These are phyloP conservation scores for Falco punctatus DNA, from an alignment of 2,113 vertebrate species.

Conservation along the genomic window DNA sequence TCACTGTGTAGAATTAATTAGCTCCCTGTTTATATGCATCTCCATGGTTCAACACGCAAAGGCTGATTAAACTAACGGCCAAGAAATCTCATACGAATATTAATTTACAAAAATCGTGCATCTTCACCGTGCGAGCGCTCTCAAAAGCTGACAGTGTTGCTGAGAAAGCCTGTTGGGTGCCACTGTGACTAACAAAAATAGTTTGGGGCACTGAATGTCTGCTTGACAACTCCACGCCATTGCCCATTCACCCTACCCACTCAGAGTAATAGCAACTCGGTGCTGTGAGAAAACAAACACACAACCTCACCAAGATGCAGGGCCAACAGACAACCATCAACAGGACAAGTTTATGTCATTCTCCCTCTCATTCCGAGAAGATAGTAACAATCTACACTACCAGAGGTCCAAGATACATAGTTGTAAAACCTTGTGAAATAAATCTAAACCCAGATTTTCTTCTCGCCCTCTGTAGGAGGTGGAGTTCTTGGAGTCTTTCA, in stretches of 20 bases:
- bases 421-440: not conserved
- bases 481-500: conserved; percentile 6
- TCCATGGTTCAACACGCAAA: not conserved
- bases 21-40: not conserved
- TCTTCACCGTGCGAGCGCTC: not conserved
- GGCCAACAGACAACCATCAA: not conserved
- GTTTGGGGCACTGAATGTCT: not conserved
- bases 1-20: not conserved
- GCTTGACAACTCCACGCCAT: not conserved
- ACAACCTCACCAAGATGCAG: not conserved
- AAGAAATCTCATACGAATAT: not conserved
- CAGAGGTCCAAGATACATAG: not conserved
- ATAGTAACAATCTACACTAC: not conserved
- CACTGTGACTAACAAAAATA: not conserved
- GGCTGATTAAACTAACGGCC: not conserved
- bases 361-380: not conserved
- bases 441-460: not conserved
- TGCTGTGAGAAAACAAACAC: not conserved
- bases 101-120: not conserved
- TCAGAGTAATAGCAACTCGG: not conserved
- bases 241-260: not conserved
- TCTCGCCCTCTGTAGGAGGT: not conserved
- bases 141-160: not conserved
- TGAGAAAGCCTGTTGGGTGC: not conserved
- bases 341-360: not conserved